Evolutionary conservation across 64 coral and sea anemone species (phyloP).

Genomic region (Platygyra sinensis): DNA sequence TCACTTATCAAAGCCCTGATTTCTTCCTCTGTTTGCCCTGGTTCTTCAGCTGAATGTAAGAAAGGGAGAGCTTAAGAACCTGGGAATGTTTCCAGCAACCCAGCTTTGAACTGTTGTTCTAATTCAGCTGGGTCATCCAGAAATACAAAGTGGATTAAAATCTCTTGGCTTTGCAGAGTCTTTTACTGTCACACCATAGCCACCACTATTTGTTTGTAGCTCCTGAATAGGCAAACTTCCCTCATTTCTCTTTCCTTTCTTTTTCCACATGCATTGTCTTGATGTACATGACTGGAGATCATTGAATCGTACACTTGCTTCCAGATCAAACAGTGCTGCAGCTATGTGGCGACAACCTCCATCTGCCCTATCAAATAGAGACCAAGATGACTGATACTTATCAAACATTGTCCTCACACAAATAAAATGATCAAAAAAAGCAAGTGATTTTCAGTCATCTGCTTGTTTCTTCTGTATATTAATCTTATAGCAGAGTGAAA

Average conservation of each 20-base stretch:
- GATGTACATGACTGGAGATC: too few relatives aligned
- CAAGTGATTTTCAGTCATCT: slow-evolving; percentile 33
- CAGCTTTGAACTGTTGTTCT: not conserved
- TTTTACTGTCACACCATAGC: slow-evolving; percentile 6
- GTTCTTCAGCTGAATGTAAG: not conserved
- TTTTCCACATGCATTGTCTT: slow-evolving; percentile 22
- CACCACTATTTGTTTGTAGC: slow-evolving; percentile 6
- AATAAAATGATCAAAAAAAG: not conserved
- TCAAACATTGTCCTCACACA: not conserved
- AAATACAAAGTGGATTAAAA: slow-evolving; percentile 21
- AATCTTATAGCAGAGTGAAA: too few relatives aligned
- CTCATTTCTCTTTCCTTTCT: slow-evolving; percentile 33
- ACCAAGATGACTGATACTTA: too few relatives aligned
- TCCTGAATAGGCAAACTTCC: slow-evolving; percentile 9
- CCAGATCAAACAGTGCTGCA: slow-evolving; percentile 22
- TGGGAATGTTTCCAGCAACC: slow-evolving; percentile 8
- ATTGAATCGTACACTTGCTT: too few relatives aligned
- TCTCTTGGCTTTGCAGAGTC: not conserved
- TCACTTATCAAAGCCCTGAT: not conserved
- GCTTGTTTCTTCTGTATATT: too few relatives aligned
- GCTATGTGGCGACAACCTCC: slow-evolving; percentile 13
- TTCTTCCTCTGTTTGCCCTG: not conserved
- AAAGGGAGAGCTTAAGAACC: slow-evolving; percentile 6
- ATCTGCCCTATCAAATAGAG: not conserved
- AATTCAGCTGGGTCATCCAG: not conserved